Conservation (phyloP, 2,797 vertebrate species). For the Halcyon leucocephala region DNA sequence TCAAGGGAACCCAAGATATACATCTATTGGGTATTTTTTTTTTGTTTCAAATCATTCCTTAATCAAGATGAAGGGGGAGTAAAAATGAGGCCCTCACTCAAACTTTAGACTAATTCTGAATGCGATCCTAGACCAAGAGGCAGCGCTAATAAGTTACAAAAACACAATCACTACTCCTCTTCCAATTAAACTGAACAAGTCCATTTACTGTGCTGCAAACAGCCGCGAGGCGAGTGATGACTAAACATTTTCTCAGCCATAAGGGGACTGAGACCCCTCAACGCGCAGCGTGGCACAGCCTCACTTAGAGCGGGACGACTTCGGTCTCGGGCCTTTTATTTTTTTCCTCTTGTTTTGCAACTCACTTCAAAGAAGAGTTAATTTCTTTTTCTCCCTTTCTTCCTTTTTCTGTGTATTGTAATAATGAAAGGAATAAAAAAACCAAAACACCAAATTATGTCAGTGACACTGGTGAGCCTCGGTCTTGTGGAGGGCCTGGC, state of each 20-base stretch:
- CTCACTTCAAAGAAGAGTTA: background rate
- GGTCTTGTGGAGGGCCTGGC: fast-evolving
- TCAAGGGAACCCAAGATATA: slow-evolving; percentile 54
- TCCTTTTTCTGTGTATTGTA: background rate
- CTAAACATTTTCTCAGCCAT: slow-evolving; percentile 40
- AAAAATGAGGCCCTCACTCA: slow-evolving; percentile 66
- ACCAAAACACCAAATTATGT: background rate
- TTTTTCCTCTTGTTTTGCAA: background rate
- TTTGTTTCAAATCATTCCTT: slow-evolving; percentile 77
- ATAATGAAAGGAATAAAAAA: slow-evolving; percentile 32
- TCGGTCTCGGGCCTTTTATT: background rate
- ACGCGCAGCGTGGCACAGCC: background rate
- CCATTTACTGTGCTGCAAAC: slow-evolving; percentile 69
- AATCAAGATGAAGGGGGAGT: slow-evolving; percentile 61
- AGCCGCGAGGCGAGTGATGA: slow-evolving; percentile 47
- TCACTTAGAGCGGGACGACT: background rate
- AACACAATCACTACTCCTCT: slow-evolving; percentile 70
- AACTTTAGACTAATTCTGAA: slow-evolving; percentile 69
- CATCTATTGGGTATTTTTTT: slow-evolving; percentile 70
- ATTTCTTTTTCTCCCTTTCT: slow-evolving; percentile 24
- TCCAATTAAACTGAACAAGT: slow-evolving; percentile 73
- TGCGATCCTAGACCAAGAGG: slow-evolving; percentile 64
- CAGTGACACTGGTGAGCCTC: background rate
- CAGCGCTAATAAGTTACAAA: slow-evolving; percentile 74
- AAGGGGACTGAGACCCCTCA: slow-evolving; percentile 15